Evolutionary conservation across 2,113 vertebrate genomes (phyloP).

Genomic region (Typhlomys cinereus): DNA sequence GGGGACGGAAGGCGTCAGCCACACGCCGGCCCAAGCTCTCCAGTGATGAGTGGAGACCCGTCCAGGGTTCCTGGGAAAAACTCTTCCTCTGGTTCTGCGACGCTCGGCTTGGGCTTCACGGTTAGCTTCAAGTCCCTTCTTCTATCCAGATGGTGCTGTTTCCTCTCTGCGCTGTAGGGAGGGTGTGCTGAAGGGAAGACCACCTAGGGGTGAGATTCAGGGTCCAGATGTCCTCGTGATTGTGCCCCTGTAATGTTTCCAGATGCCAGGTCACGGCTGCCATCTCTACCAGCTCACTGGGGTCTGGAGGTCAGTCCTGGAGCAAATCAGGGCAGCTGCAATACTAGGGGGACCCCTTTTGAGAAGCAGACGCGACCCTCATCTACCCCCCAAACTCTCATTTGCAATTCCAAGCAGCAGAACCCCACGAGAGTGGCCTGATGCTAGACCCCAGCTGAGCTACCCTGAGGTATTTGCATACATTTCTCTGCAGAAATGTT

Average conservation of each 20-base stretch:
- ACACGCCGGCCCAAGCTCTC: no score
- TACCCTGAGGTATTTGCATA: neutral
- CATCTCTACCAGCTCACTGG: neutral
- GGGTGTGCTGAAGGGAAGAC: neutral
- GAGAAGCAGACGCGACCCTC: no score
- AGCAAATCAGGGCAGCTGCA: neutral
- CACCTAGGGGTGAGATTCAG: neutral
- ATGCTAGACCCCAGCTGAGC: neutral
- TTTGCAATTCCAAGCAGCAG: neutral
- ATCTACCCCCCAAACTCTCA: neutral
- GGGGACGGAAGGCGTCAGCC: slow-evolving; percentile 29
- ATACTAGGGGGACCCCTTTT: neutral
- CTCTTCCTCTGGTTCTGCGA: neutral
- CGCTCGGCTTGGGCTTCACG: neutral
- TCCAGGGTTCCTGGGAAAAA: no score
- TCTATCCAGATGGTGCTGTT: neutral
- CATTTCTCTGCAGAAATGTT: neutral
- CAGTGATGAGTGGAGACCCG: no score
- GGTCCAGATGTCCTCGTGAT: neutral
- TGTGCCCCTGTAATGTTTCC: neutral
- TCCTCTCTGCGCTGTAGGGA: neutral
- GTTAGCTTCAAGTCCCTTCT: neutral
- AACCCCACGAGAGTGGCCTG: neutral
- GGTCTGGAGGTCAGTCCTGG: neutral
- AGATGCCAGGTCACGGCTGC: neutral